Evolutionary conservation across 2,888 invertebrate genomes (phyloP).

Genomic region (Hemistola chrysoprasaria): DNA sequence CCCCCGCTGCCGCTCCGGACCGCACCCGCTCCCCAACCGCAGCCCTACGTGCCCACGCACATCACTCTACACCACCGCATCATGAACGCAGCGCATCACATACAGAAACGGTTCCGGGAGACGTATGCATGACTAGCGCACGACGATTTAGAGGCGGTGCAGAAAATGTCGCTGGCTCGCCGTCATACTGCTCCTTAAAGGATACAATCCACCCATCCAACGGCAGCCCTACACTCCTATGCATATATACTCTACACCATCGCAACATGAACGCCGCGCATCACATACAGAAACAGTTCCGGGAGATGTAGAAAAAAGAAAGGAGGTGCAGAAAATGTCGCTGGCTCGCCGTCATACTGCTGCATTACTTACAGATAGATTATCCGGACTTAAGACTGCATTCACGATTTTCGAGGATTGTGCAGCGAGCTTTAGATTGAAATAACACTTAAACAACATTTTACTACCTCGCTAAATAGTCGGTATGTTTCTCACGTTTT

Average conservation of each 20-base stretch:
- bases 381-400: too few relatives aligned
- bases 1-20: slow-evolving; percentile 74
- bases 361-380: too few relatives aligned
- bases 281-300: slow-evolving; percentile 86
- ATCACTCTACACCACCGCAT: slow-evolving; percentile 80
- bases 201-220: slow-evolving; percentile 28
- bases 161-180: slow-evolving; percentile 41
- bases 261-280: slow-evolving; percentile 87
- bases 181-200: slow-evolving; percentile 29
- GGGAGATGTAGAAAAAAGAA: slow-evolving; percentile 84
- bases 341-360: slow-evolving; percentile 40
- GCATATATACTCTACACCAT: slow-evolving; percentile 68
- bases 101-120: slow-evolving; percentile 87
- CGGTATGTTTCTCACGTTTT: too few relatives aligned
- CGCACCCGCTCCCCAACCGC: slow-evolving; percentile 61
- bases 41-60: slow-evolving; percentile 66
- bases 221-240: slow-evolving; percentile 67
- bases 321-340: slow-evolving; percentile 34
- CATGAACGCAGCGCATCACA: slow-evolving; percentile 86
- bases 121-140: slow-evolving; percentile 83
- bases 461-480: too few relatives aligned
- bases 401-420: too few relatives aligned
- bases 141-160: slow-evolving; percentile 12
- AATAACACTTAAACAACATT: too few relatives aligned
- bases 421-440: too few relatives aligned